A percentile compares a stretch with the other conserved stretches of the same genome.
Evolutionary conservation across 1,140 invertebrate species (phyloP).

Genomic region (Halictus rubicundus): DNA sequence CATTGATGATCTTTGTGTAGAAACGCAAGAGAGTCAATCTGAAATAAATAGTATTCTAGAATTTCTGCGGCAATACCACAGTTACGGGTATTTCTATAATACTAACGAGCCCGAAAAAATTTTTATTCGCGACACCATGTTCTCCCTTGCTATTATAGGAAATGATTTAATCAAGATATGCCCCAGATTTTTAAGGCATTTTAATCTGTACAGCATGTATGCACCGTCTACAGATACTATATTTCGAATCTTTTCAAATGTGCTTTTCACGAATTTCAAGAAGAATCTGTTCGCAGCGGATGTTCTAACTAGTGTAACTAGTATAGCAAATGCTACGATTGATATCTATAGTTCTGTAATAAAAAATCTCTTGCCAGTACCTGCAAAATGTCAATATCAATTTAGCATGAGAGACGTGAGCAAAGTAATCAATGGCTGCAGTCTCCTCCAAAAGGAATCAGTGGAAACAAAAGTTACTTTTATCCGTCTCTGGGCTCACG

Average conservation of each 20-base stretch:
- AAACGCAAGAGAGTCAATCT: constrained; percentile 76
- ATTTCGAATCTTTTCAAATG: constrained; percentile 83
- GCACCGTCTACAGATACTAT: constrained; percentile 83
- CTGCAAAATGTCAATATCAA: constrained; percentile 85
- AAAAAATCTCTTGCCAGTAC: constrained; percentile 81
- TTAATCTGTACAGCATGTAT: constrained; percentile 83
- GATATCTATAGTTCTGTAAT: constrained; percentile 82
- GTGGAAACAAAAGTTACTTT: constrained; percentile 81
- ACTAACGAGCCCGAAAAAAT: constrained; percentile 82
- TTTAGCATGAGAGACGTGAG: constrained; percentile 85
- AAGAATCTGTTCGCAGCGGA: constrained; percentile 83
- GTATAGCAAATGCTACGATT: constrained; percentile 84
- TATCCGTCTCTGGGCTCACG: constrained; percentile 86
- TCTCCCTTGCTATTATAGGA: constrained; percentile 81
- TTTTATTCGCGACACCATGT: constrained; percentile 82
- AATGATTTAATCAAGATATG: constrained; percentile 75
- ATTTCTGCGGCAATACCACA: constrained; percentile 85
- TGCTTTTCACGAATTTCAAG: constrained; percentile 82
- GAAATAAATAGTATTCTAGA: constrained; percentile 84
- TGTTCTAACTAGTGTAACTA: constrained; percentile 80
- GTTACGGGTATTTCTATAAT: constrained; percentile 84
- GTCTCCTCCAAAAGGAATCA: constrained; percentile 85
- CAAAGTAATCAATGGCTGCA: constrained; percentile 84
- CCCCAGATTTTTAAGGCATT: constrained; percentile 84
- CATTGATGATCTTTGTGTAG: constrained; percentile 86